phyloP scores from a whole-genome alignment of 2,888 invertebrate genomes.

The Druceiella hillmani region DNA sequence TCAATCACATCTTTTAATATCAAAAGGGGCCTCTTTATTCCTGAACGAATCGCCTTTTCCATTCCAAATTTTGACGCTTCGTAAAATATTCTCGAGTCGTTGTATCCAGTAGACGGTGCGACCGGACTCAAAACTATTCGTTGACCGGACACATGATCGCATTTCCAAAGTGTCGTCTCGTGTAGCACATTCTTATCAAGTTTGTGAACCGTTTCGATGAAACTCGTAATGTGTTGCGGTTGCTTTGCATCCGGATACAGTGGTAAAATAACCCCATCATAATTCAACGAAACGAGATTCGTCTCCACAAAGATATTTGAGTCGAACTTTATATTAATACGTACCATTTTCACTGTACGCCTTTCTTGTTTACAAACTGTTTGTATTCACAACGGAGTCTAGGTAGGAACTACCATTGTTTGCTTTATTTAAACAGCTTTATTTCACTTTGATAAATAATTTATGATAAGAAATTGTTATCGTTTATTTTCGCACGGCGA shows the following conservation, averaged over 20 bases:
- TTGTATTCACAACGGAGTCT: too few species aligned
- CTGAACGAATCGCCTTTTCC: conserved; percentile 76
- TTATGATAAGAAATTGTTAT: too few species aligned
- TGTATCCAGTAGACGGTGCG: conserved; percentile 63
- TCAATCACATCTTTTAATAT: conserved; percentile 60
- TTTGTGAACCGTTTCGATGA: conserved; percentile 32
- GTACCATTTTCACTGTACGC: conserved; percentile 14
- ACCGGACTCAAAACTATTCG: conserved; percentile 70
- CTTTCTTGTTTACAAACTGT: too few species aligned
- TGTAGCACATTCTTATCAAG: conserved; percentile 39
- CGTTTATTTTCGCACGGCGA: too few species aligned
- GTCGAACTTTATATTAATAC: conserved; percentile 32
- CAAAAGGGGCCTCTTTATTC: conserved; percentile 73
- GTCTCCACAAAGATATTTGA: conserved; percentile 45
- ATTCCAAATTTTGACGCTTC: conserved; percentile 76
- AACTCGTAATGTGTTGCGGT: conserved; percentile 39
- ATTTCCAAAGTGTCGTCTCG: conserved; percentile 55
- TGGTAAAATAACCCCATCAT: conserved; percentile 59
- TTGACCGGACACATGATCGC: conserved; percentile 57
- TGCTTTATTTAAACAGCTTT: too few species aligned
- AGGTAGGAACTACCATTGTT: too few species aligned
- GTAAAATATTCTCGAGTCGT: conserved; percentile 39
- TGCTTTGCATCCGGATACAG: conserved; percentile 48
- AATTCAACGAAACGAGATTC: conserved; percentile 43
- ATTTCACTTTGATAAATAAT: too few species aligned